phyloP scores from a whole-genome alignment of 1,140 invertebrate species.

The Paramacrobiotus metropolitanus region DNA sequence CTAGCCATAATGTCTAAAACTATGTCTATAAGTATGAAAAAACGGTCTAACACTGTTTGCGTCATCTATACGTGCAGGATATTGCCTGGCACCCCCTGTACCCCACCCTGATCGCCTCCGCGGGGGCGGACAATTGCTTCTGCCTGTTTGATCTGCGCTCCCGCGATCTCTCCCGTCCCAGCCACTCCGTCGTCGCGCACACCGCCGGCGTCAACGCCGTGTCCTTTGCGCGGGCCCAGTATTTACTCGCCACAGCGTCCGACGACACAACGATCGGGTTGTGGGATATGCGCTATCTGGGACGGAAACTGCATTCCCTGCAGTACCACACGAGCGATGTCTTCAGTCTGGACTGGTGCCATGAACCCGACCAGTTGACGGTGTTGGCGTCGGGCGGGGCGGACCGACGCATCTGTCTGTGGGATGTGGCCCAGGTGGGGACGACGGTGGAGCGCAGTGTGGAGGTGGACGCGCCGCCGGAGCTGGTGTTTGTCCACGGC shows the following conservation, averaged over 20 bases:
- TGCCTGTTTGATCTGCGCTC: neutral
- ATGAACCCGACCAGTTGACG: neutral
- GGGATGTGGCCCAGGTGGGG: neutral
- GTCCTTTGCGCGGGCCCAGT: neutral
- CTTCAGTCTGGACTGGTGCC: neutral
- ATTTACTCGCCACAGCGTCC: neutral
- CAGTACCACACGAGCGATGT: neutral
- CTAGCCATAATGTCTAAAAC: no score
- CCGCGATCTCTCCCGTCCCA: neutral
- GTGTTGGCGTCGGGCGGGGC: constrained; percentile 1
- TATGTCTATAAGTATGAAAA: no score
- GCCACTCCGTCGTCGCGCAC: neutral
- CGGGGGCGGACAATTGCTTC: neutral
- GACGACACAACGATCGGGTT: neutral
- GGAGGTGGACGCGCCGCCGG: neutral
- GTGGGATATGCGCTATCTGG: neutral
- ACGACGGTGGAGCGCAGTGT: neutral
- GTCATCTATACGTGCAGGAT: neutral
- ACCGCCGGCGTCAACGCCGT: neutral
- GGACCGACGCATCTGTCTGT: neutral
- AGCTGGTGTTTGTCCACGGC: neutral
- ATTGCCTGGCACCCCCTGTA: neutral
- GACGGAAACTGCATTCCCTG: neutral
- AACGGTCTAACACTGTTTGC: no score
- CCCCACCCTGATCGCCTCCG: neutral